Conservation (phyloP, 1,140 invertebrate species). For the Diabrotica virgifera region DNA sequence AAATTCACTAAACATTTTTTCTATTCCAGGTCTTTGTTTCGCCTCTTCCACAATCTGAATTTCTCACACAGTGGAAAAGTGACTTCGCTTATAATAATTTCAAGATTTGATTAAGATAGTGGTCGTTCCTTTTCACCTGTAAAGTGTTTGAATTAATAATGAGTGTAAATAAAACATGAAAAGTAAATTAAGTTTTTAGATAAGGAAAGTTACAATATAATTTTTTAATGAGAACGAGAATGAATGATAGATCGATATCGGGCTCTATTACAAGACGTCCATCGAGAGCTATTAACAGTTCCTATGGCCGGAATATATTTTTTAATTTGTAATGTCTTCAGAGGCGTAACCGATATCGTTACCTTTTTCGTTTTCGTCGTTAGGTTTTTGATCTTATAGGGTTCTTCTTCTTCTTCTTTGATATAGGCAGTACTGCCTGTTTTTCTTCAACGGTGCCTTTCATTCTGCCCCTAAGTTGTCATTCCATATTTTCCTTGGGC, state of each 20-base stretch:
- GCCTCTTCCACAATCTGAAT: background rate
- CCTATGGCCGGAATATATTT: constrained; percentile 2
- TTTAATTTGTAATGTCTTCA: constrained; percentile 4
- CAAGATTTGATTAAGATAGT: constrained; percentile 11
- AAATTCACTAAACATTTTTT: background rate
- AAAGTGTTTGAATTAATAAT: constrained; percentile 16
- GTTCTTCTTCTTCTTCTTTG: too few relatives aligned
- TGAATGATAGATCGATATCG: constrained; percentile 12
- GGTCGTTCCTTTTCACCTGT: background rate
- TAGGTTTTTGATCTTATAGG: background rate
- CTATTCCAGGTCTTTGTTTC: background rate
- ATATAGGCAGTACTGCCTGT: too few relatives aligned
- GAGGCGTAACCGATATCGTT: background rate
- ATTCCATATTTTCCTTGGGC: too few relatives aligned
- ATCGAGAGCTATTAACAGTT: constrained; percentile 7
- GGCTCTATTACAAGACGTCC: background rate
- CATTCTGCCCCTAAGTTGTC: too few relatives aligned
- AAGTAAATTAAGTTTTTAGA: constrained; percentile 14
- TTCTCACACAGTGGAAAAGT: constrained; percentile 4
- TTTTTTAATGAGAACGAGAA: constrained; percentile 8
- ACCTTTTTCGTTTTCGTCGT: background rate
- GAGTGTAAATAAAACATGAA: constrained; percentile 9
- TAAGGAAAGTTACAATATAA: constrained; percentile 8
- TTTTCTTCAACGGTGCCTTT: too few relatives aligned
- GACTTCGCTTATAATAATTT: constrained; percentile 9